A percentile compares a stretch with the other conserved stretches of the same genome.
phyloP scores from a whole-genome alignment of 2,888 invertebrate genomes.

The Euplexia lucipara region DNA sequence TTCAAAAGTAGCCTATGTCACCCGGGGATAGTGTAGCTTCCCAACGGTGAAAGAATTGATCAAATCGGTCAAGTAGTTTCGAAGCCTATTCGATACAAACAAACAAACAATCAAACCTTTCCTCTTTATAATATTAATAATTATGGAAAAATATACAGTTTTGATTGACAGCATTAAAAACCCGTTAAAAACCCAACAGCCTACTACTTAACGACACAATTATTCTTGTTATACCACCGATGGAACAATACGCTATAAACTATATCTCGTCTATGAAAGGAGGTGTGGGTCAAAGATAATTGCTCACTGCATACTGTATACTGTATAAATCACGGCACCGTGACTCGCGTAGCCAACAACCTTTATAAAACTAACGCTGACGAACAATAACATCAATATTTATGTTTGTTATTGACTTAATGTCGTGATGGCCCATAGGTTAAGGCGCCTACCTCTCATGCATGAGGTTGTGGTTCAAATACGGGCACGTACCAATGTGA shows the following conservation, averaged over 20 bases:
- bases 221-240: not conserved
- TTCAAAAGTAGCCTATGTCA: no score
- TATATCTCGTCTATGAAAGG: not conserved
- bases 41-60: no score
- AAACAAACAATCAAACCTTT: no score
- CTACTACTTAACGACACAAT: not conserved
- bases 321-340: constrained; percentile 23
- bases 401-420: constrained; percentile 29
- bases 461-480: no score
- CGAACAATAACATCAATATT: constrained; percentile 23
- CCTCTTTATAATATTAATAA: no score
- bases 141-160: no score
- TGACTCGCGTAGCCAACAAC: constrained; percentile 27
- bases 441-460: no score
- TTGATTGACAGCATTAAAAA: not conserved
- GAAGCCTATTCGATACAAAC: no score
- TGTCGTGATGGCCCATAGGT: no score
- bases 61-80: no score
- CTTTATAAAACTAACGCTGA: constrained; percentile 5
- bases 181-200: not conserved
- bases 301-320: constrained; percentile 23
- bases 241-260: constrained; percentile 43
- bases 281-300: constrained; percentile 32
- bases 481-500: no score
- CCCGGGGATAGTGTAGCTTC: no score